Conservation (phyloP, 2,113 vertebrate genomes). For the Calyptommatus sinebrachiatus region DNA sequence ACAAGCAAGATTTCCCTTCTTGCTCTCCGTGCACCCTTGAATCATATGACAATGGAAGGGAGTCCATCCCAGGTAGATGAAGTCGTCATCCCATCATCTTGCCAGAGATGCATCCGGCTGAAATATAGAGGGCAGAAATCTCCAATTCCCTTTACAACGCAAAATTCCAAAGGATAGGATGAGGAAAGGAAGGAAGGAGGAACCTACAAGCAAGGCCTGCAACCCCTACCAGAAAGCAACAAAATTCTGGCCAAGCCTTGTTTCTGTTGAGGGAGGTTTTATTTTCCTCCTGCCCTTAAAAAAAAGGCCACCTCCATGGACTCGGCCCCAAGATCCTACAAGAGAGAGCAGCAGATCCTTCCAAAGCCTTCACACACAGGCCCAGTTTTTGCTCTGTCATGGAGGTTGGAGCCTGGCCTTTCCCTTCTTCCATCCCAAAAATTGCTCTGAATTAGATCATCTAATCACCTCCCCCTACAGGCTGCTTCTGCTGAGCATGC, state of each 20-base stretch:
- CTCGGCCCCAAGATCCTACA: slow-evolving; percentile 49
- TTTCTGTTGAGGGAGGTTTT: slow-evolving; percentile 53
- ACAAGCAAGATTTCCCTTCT: neutral
- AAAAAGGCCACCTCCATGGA: slow-evolving; percentile 40
- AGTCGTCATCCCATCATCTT: too few relatives aligned
- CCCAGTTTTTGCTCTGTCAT: slow-evolving; percentile 69
- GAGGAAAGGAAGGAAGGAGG: neutral
- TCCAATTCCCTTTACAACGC: slow-evolving; percentile 20
- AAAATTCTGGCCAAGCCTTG: slow-evolving; percentile 58
- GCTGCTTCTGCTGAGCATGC: slow-evolving; percentile 71
- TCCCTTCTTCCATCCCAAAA: slow-evolving; percentile 66
- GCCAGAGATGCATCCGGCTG: too few relatives aligned
- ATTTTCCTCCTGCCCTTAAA: neutral
- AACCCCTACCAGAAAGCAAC: slow-evolving; percentile 50
- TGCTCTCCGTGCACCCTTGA: neutral
- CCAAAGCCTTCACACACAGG: slow-evolving; percentile 53
- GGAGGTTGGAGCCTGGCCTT: slow-evolving; percentile 65
- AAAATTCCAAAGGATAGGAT: neutral
- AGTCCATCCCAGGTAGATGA: too few relatives aligned
- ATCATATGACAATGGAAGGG: too few relatives aligned
- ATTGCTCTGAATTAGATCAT: slow-evolving; percentile 69
- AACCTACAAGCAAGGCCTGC: slow-evolving; percentile 59
- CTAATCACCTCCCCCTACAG: slow-evolving; percentile 79
- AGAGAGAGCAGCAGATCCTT: slow-evolving; percentile 51
- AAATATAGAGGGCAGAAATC: neutral